These are phyloP conservation scores for Phalacrocorax aristotelis DNA, from an alignment of 2,113 vertebrate genomes.

Conservation along the genomic window DNA sequence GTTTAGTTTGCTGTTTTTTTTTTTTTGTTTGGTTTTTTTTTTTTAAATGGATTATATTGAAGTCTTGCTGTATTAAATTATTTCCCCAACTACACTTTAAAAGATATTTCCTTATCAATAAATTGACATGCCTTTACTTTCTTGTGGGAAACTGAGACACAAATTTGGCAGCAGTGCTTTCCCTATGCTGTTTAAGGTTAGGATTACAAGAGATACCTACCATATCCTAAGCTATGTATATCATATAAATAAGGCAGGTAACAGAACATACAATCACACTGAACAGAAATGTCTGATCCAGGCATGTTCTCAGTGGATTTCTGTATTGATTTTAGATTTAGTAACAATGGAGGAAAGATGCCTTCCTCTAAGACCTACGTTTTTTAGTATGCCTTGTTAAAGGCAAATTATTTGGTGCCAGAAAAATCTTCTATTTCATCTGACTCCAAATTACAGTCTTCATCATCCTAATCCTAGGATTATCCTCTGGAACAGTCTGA, in stretches of 20 bases:
- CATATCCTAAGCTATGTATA: background rate
- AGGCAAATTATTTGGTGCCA: background rate
- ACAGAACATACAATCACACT: background rate
- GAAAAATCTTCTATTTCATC: background rate
- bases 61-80: background rate
- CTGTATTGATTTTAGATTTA: background rate
- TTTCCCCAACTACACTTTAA: background rate
- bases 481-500: background rate
- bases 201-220: background rate
- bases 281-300: background rate
- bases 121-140: background rate
- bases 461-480: conserved; percentile 8
- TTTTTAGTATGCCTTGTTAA: background rate
- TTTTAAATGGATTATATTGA: background rate
- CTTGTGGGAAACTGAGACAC: background rate
- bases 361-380: background rate
- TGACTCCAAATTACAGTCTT: background rate
- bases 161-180: background rate
- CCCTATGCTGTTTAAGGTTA: background rate
- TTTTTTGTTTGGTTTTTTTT: no score
- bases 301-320: background rate
- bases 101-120: background rate
- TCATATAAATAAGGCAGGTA: background rate
- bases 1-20: background rate
- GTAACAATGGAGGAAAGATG: background rate